Evolutionary conservation across 2,113 vertebrate genomes (phyloP).

Genomic region (Leptobrachium leishanense): DNA sequence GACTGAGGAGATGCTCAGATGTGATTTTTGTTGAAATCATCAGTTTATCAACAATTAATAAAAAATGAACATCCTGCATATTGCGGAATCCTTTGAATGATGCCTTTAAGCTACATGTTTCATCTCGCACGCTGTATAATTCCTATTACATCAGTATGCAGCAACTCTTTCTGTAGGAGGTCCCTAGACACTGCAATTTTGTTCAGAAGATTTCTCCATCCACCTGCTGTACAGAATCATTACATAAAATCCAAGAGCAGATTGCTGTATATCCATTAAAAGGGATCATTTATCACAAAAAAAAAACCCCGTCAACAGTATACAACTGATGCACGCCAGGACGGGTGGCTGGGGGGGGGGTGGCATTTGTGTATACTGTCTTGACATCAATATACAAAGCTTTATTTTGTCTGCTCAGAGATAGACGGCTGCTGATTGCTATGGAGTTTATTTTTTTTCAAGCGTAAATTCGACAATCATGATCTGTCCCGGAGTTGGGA

Average conservation of each 20-base stretch:
- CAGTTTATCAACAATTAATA: conserved; percentile 61
- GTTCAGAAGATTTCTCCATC: conserved; percentile 55
- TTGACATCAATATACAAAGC: conserved; percentile 19
- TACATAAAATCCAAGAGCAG: conserved; percentile 50
- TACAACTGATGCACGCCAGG: conserved; percentile 6
- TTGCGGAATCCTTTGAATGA: conserved; percentile 58
- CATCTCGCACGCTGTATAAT: conserved; percentile 57
- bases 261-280: conserved; percentile 53
- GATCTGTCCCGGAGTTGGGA: too few species aligned
- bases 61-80: conserved; percentile 59
- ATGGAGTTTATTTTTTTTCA: too few species aligned
- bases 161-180: conserved; percentile 58
- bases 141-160: conserved; percentile 65
- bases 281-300: conserved; percentile 58
- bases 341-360: conserved; percentile 19
- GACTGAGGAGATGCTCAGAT: conserved; percentile 45
- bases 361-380: conserved; percentile 11
- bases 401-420: not conserved
- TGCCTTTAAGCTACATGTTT: conserved; percentile 60
- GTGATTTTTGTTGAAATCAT: conserved; percentile 57
- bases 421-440: not conserved
- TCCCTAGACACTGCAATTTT: conserved; percentile 62
- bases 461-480: too few species aligned
- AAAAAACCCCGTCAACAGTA: conserved; percentile 52
- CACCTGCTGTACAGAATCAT: conserved; percentile 50